Conservation (phyloP, 2,888 invertebrate species). For the Dicycla oo region DNA sequence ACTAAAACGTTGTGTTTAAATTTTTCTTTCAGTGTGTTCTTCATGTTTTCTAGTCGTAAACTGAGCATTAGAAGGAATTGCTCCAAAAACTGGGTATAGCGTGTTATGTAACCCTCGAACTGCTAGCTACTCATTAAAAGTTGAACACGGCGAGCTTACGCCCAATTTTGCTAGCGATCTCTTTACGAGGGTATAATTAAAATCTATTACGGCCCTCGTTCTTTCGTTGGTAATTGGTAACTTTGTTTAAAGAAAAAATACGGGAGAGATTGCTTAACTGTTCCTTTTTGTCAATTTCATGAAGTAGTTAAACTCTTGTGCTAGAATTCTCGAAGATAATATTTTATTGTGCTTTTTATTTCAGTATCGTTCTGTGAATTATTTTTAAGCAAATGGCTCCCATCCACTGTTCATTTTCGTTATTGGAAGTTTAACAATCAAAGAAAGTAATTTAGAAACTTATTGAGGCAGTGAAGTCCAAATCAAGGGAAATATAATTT, state of each 20-base stretch:
- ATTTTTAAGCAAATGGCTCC: background rate
- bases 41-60: constrained; percentile 54
- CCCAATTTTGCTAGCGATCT: constrained; percentile 52
- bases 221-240: constrained; percentile 13
- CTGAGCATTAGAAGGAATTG: constrained; percentile 48
- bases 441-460: constrained; percentile 19
- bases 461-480: background rate
- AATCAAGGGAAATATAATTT: constrained; percentile 41
- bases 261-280: background rate
- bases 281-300: background rate
- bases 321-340: background rate
- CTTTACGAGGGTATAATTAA: constrained; percentile 34
- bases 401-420: background rate
- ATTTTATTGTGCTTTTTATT: background rate
- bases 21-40: constrained; percentile 70
- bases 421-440: constrained; percentile 9
- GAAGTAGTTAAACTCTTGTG: background rate
- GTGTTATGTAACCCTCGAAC: constrained; percentile 61
- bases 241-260: constrained; percentile 6
- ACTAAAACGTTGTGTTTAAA: constrained; percentile 80
- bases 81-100: constrained; percentile 62
- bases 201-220: constrained; percentile 36
- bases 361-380: background rate
- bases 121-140: constrained; percentile 63
- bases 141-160: constrained; percentile 51